These are phyloP conservation scores for Numida meleagris DNA, from an alignment of 2,113 vertebrate species.

Conservation along the genomic window DNA sequence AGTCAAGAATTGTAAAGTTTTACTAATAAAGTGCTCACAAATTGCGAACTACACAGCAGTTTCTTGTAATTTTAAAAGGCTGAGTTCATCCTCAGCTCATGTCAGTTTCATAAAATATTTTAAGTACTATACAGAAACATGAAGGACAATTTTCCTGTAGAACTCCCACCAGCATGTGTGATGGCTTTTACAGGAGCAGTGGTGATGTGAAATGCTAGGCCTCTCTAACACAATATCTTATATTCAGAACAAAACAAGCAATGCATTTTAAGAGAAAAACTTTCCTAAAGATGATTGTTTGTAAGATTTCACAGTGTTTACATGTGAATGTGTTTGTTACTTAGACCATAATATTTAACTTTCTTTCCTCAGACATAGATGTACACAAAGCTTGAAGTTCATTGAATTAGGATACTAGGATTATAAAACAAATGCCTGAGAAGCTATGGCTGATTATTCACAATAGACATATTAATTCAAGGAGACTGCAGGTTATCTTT, in stretches of 20 bases:
- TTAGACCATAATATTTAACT: background rate
- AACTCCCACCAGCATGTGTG: background rate
- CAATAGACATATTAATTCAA: slow-evolving; percentile 61
- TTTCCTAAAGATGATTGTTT: background rate
- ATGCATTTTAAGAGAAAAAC: background rate
- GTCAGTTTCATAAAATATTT: background rate
- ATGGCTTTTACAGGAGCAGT: background rate
- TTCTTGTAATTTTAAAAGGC: background rate
- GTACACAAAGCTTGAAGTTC: slow-evolving; percentile 15
- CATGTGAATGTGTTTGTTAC: background rate
- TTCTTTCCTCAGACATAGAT: background rate
- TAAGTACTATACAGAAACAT: rapidly evolving
- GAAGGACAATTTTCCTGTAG: background rate
- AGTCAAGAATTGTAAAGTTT: background rate
- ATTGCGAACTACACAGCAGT: background rate
- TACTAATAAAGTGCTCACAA: background rate
- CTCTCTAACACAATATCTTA: background rate
- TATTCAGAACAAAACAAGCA: background rate
- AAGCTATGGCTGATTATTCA: slow-evolving; percentile 61
- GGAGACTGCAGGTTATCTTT: slow-evolving; percentile 33
- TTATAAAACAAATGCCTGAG: slow-evolving; percentile 62
- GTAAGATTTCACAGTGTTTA: background rate
- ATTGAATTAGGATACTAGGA: slow-evolving; percentile 51
- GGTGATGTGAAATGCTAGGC: background rate
- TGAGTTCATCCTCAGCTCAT: background rate